A percentile compares a stretch with the other conserved stretches of the same genome.
These are phyloP conservation scores for Idaea straminata DNA, from an alignment of 2,888 invertebrate genomes.

Conservation along the genomic window DNA sequence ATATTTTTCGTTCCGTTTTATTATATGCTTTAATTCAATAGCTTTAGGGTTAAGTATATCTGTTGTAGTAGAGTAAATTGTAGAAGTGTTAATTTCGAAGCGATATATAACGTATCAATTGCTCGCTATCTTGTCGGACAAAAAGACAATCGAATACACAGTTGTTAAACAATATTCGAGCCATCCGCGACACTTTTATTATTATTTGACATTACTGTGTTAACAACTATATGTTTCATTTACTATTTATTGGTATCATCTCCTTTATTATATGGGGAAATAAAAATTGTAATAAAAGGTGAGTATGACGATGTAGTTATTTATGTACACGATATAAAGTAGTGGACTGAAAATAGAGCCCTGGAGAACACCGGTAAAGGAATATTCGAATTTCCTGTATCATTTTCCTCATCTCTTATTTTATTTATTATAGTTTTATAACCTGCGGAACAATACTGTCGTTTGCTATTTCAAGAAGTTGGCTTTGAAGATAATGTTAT, in stretches of 20 bases:
- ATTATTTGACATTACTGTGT: conserved; percentile 28
- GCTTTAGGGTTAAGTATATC: conserved; percentile 9
- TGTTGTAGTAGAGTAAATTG: conserved; percentile 12
- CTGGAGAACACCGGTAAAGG: conserved; percentile 30
- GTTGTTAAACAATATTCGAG: conserved; percentile 33
- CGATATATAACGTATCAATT: conserved; percentile 11
- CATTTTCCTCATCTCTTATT: not conserved
- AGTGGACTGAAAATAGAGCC: conserved; percentile 34
- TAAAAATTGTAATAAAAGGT: conserved; percentile 27
- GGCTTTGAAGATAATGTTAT: no score
- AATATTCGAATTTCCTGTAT: not conserved
- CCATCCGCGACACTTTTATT: conserved; percentile 32
- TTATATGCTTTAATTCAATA: conserved; percentile 9
- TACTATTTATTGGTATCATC: conserved; percentile 26
- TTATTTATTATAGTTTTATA: not conserved
- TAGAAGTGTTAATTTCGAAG: conserved; percentile 25
- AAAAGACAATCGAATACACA: conserved; percentile 35
- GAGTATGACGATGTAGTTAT: conserved; percentile 8
- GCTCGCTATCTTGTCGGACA: conserved; percentile 41
- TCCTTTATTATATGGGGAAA: conserved; percentile 25
- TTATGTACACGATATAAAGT: conserved; percentile 28
- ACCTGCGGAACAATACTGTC: no score
- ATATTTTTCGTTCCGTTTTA: not conserved
- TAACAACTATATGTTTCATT: conserved; percentile 24
- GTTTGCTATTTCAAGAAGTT: no score